Percentiles rank a stretch among this genome's conserved stretches.
Evolutionary conservation across 2,888 invertebrate species (phyloP).

Genomic region (Tetranychus truncatus): DNA sequence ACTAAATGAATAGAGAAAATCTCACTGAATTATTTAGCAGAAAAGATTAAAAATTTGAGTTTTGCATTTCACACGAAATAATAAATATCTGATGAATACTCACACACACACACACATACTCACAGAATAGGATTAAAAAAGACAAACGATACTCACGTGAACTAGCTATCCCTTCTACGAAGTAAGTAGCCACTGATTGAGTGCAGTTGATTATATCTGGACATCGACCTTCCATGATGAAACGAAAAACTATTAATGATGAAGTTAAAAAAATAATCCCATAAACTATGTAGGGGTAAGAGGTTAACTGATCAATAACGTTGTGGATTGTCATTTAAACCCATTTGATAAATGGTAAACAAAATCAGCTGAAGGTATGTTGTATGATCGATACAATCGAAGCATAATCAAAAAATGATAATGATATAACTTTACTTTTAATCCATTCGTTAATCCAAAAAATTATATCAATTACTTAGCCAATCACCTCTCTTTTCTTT

Average conservation of each 20-base stretch:
- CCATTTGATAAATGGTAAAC: background rate
- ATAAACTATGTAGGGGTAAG: background rate
- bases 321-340: background rate
- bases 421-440: background rate
- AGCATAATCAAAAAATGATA: background rate
- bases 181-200: background rate
- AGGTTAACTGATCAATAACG: background rate
- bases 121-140: background rate
- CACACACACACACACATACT: too few species aligned
- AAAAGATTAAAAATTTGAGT: background rate
- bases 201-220: background rate
- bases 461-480: too few species aligned
- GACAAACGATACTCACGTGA: background rate
- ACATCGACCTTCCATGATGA: background rate
- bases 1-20: background rate
- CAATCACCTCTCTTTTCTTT: too few species aligned
- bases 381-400: background rate
- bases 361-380: background rate
- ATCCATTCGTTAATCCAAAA: background rate
- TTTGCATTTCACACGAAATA: background rate
- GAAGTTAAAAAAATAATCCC: background rate
- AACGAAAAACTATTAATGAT: background rate
- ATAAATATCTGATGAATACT: background rate
- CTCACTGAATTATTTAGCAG: background rate
- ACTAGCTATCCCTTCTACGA: background rate